phyloP scores from a whole-genome alignment of 2,888 invertebrate species.

The Brachyptera putata region DNA sequence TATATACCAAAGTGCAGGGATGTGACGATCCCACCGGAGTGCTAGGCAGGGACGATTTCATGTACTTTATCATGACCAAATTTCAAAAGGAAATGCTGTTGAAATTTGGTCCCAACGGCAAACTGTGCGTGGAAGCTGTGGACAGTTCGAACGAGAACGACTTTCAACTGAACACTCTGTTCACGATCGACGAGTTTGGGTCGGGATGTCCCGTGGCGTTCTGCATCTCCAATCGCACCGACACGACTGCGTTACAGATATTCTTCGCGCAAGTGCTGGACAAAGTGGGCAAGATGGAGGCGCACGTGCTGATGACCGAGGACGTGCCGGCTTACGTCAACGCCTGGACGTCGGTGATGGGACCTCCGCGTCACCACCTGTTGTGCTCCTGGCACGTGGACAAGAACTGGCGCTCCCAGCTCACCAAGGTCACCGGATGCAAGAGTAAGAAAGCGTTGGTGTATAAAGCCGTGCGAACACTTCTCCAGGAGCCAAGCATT shows the following conservation, averaged over 20 bases:
- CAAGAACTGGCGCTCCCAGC: conserved; percentile 32
- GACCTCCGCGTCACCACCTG: conserved; percentile 22
- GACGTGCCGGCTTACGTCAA: not conserved
- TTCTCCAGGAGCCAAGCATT: conserved; percentile 24
- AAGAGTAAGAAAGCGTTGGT: conserved; percentile 28
- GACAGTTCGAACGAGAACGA: not conserved
- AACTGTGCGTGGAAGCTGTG: not conserved
- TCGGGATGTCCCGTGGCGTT: conserved; percentile 35
- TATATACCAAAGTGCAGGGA: not conserved
- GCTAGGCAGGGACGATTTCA: not conserved
- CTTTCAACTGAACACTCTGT: conserved; percentile 32
- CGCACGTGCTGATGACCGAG: not conserved
- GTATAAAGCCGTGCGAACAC: conserved; percentile 30
- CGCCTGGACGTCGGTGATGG: not conserved
- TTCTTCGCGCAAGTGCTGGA: not conserved
- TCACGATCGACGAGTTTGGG: conserved; percentile 35
- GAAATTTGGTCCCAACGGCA: not conserved
- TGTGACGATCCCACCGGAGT: not conserved
- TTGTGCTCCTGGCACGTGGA: conserved; percentile 38
- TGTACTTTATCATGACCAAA: not conserved
- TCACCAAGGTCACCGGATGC: conserved; percentile 32
- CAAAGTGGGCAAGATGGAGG: not conserved
- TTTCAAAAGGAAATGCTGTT: not conserved
- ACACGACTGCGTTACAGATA: conserved; percentile 12
- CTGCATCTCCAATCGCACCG: conserved; percentile 32